Evolutionary conservation across 2,888 invertebrate species (phyloP), one percentile per base, ranked within the genome.

Genomic region (Drosophila kanekoi): DNA sequence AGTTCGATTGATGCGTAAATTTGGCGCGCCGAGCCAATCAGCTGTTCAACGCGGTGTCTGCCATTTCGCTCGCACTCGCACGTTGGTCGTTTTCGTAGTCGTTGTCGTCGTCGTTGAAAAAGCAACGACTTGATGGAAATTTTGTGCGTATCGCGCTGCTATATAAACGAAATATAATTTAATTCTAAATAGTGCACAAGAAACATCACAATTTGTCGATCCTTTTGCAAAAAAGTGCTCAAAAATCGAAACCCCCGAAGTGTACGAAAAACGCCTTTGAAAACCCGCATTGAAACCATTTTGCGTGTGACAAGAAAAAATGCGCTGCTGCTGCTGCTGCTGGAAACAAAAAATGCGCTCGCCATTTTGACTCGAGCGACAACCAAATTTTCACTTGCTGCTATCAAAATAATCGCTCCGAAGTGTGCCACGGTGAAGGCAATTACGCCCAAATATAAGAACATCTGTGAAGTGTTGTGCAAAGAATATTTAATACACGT

Each of bases 361-460:
- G 91, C 90, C 90, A 91, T 91, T 91, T 91, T 91, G 89, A 91
- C 83, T 90, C 66, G 70, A 71, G 66, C 76, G 57, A 84, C 77
- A 81, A 49, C 71, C 77, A 81, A 79, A 78, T 89, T 81, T 80
- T 72, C 74, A 77, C 68, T 75, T 57, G 72, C 72, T 54, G 13
- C 43, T 61, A 73, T 68, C 60, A 72, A 65, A 66, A 71, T 67
- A 67, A 35, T 23, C 41, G 37, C 49, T 48, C 58, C 61, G 47
- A 41, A 52, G 40, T 35, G 49, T 64, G 41, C 54, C 68, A 53
- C 28, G 28, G 48, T 37, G 38, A 40, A 52, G 33, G 5, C 54
- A 60, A 53, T 53, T 38, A 77, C 35, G 43, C 51, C 52, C 20
- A 45, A 59, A 59, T 63, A 20, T 44, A 9, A 33, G 33, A 11